Percentiles rank a stretch among this genome's conserved stretches.
These are phyloP conservation scores for Athalia cordata DNA, from an alignment of 2,888 invertebrate genomes.

Conservation along the genomic window DNA sequence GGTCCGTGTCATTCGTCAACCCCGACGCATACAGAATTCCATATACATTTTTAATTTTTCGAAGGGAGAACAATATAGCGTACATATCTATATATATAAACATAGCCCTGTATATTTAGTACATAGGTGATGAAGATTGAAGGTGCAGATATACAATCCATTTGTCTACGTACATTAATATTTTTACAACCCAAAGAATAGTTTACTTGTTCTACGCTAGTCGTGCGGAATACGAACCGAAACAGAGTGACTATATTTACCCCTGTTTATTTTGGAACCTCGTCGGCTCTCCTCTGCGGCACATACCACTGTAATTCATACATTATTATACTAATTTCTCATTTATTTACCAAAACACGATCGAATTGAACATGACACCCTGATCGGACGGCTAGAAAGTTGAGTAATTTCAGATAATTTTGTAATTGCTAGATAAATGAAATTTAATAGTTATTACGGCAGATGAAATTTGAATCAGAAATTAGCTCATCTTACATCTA, in stretches of 20 bases:
- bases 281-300: neutral
- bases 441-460: no score
- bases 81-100: neutral
- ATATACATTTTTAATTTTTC: neutral
- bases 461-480: no score
- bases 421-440: no score
- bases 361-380: no score
- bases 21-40: neutral
- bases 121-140: slow-evolving; percentile 15
- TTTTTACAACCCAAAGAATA: slow-evolving; percentile 21
- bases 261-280: slow-evolving; percentile 19
- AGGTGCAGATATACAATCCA: slow-evolving; percentile 10
- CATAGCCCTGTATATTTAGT: neutral
- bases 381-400: no score
- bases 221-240: neutral
- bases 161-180: slow-evolving; percentile 23
- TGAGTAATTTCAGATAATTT: no score
- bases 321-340: no score
- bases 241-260: slow-evolving; percentile 11
- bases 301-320: neutral
- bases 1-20: slow-evolving; percentile 30
- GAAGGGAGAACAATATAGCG: neutral
- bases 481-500: no score
- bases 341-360: no score
- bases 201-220: neutral